Base-by-base conservation (phyloP, 2,113 vertebrate species). In the Bagarius yarrelli region DNA sequence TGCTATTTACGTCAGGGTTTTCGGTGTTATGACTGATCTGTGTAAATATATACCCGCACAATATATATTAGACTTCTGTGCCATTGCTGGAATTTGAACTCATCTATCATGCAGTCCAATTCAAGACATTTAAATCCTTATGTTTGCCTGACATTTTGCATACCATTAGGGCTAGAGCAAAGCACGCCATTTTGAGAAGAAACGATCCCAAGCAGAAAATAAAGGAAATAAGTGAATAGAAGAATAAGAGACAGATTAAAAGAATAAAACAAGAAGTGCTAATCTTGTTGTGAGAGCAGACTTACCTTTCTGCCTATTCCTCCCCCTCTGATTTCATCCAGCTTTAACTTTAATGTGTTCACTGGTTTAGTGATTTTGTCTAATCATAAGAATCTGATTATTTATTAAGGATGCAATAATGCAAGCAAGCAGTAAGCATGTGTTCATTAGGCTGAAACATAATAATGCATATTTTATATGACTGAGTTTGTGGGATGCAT, bases 221-320 rank as follows among this genome's bases (percentile, higher is more conserved):
- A 64, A 82, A 87, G 76, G 57, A 69, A 19, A 50, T 76, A 78
- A 40, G 12, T 8, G 52, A 79, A 80, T 82, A 74, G 64, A 81
- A 30, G 64, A 87, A 44, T 74, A 59, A 64, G 81, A 88, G 74
- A 76, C 79, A 83, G 85, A 55, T 85, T 56, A 75, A 56, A 81
- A 53, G n/a, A 83, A 86, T 90, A 86, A 89, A 87, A 89, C 9
- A 52, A 69, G 57, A 32, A 85, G 88, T 90, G 90, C 88, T 90
- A 87, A 87, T 87, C 87, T 89, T 88, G 72, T 59, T 84, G 84
- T 80, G 52, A 74, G 81, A 78, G 73, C 83, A 6, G 64, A 79
- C 55, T 71, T 79, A 73, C 81, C 53, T 11, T 32, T 72, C 8
- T n/a, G 67, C 76, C 11, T 47, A 23, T 44, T 8, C 52, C 3